Percentiles rank a stretch among this genome's conserved stretches.
Conservation (phyloP, 2,888 invertebrate species). For the Scaptomyza flava region DNA sequence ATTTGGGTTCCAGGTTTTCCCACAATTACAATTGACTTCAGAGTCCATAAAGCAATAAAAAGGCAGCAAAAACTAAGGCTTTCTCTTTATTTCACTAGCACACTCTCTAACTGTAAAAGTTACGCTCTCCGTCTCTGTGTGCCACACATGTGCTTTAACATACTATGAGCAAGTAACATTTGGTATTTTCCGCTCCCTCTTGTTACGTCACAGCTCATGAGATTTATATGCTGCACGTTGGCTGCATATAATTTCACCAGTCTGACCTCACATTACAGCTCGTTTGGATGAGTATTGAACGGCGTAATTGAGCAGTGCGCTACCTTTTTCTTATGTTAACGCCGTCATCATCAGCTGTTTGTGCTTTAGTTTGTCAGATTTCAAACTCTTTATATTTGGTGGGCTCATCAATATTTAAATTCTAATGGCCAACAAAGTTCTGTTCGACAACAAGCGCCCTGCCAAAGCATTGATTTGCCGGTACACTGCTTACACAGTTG, state of each 20-base stretch:
- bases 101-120: not conserved
- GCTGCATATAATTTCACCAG: not conserved
- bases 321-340: constrained; percentile 22
- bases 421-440: constrained; percentile 44
- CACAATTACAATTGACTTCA: constrained; percentile 6
- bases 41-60: constrained; percentile 36
- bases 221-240: too few relatives aligned
- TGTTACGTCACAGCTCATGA: constrained; percentile 6
- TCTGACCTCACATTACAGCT: constrained; percentile 35
- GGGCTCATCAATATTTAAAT: constrained; percentile 32
- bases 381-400: constrained; percentile 52
- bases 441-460: constrained; percentile 9
- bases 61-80: constrained; percentile 27
- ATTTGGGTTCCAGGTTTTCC: constrained; percentile 30
- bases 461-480: constrained; percentile 4
- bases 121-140: constrained; percentile 8
- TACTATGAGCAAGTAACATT: constrained; percentile 14
- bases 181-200: not conserved
- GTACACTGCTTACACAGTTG: not conserved
- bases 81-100: constrained; percentile 4
- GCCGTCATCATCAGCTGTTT: constrained; percentile 45
- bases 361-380: constrained; percentile 26
- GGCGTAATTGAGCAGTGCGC: not conserved
- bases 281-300: not conserved
- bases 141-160: constrained; percentile 1